Evolutionary conservation across 2,113 vertebrate species (phyloP).

Genomic region (Mesembrinibis cayennensis): DNA sequence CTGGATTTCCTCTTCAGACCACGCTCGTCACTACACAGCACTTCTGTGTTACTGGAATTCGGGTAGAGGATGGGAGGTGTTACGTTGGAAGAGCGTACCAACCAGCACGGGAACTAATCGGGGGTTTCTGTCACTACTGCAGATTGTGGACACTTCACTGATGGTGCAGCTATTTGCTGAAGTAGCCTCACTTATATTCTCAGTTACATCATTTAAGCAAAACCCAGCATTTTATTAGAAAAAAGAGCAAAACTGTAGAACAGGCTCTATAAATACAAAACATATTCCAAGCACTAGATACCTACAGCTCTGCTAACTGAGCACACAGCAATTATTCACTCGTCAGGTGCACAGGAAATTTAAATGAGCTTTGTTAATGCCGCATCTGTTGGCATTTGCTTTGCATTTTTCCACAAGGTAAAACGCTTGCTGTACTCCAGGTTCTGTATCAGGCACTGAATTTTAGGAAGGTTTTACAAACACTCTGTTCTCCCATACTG

Average conservation of each 20-base stretch:
- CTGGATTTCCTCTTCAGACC: not conserved
- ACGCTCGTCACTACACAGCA: rapidly evolving
- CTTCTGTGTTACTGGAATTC: rapidly evolving
- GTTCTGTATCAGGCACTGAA: not conserved
- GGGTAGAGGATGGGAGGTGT: rapidly evolving
- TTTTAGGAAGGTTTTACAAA: not conserved
- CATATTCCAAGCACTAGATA: not conserved
- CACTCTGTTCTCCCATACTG: not conserved
- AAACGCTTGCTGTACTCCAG: not conserved
- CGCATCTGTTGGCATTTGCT: not conserved
- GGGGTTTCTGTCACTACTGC: rapidly evolving
- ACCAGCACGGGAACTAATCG: rapidly evolving
- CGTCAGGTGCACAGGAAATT: not conserved
- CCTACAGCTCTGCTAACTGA: not conserved
- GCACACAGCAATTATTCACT: not conserved
- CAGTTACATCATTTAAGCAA: not conserved
- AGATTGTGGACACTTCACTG: rapidly evolving
- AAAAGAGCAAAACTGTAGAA: not conserved
- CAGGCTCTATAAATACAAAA: not conserved
- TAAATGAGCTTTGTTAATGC: not conserved
- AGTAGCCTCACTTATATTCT: not conserved
- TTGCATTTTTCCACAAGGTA: not conserved
- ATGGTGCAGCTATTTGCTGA: not conserved
- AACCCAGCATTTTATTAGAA: not conserved
- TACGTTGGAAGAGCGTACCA: rapidly evolving